Evolutionary conservation across 2,797 vertebrate species (phyloP).

Genomic region (Phrynocephalus forsythii): DNA sequence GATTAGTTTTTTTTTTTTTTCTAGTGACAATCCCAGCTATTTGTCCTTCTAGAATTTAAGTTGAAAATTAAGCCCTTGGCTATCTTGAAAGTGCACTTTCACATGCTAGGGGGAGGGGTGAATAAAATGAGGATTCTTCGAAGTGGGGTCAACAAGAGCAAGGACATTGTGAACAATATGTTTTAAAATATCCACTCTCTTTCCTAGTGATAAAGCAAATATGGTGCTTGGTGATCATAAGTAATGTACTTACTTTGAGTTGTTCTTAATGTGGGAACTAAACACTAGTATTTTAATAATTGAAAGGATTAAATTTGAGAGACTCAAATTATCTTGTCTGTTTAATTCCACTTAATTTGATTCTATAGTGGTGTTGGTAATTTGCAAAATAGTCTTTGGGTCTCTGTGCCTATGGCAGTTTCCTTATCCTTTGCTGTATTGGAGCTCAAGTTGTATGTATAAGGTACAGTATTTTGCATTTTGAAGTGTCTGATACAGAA

Average conservation of each 20-base stretch:
- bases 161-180: too few relatives aligned
- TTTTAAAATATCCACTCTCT: background rate
- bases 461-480: background rate
- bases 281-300: background rate
- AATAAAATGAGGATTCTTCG: too few relatives aligned
- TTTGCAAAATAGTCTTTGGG: background rate
- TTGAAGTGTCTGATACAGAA: background rate
- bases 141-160: too few relatives aligned
- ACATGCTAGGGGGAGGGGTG: too few relatives aligned
- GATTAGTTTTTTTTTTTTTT: too few relatives aligned
- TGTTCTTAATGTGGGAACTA: background rate
- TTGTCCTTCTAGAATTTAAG: too few relatives aligned
- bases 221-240: background rate
- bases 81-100: too few relatives aligned
- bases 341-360: background rate
- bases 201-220: slow-evolving; percentile 3
- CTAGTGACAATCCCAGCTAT: too few relatives aligned
- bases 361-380: background rate
- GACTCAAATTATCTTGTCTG: too few relatives aligned
- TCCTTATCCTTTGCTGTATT: background rate
- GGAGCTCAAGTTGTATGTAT: background rate
- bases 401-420: background rate
- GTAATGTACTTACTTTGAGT: background rate
- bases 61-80: too few relatives aligned
- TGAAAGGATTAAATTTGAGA: background rate